Evolutionary conservation across 1,140 invertebrate genomes (phyloP), one percentile per base, ranked within the genome.

Genomic region (Hermatobates lingyangjiaoensis): DNA sequence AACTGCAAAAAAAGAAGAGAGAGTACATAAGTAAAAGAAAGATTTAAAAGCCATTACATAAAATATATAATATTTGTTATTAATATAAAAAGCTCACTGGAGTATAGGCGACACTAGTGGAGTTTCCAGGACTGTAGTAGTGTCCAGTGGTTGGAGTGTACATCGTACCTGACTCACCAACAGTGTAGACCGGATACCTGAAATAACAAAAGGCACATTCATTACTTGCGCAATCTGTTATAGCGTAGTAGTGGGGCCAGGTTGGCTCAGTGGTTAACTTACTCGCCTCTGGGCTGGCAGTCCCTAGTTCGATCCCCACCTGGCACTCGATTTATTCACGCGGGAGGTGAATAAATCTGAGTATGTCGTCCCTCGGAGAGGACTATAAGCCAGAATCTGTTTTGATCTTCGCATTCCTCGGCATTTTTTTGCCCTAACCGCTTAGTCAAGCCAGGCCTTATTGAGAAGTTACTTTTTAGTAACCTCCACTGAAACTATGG

Each of bases 181-280:
- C 83, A 51, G 81, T 81, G 63, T 87, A 88, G 30, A 88, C 83
- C 53, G 83, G 82, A 71, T 87, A 88, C 54, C 51, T 56, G 27
- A n/a, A 49, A 49, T 15, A 26, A 28, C n/a, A n/a, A 21, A 45
- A 45, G 42, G 7, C 12, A 46, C 20, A 45, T 12, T 27, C 27
- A 30, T n/a, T 46, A 48, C 30, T 28, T 38, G 42, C 23, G 42
- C 30, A n/a, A n/a, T n/a, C n/a, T n/a, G n/a, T n/a, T n/a, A n/a
- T n/a, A n/a, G n/a, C n/a, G n/a, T n/a, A n/a, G n/a, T n/a, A n/a
- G n/a, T n/a, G n/a, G n/a, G n/a, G n/a, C n/a, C n/a, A n/a, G n/a
- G n/a, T n/a, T n/a, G n/a, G n/a, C n/a, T n/a, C n/a, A n/a, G n/a
- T n/a, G n/a, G n/a, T n/a, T n/a, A n/a, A n/a, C n/a, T n/a, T n/a